Evolutionary conservation across 2,888 invertebrate genomes (phyloP), one percentile per base, ranked within the genome.

Genomic region (Eupithecia exiguata): DNA sequence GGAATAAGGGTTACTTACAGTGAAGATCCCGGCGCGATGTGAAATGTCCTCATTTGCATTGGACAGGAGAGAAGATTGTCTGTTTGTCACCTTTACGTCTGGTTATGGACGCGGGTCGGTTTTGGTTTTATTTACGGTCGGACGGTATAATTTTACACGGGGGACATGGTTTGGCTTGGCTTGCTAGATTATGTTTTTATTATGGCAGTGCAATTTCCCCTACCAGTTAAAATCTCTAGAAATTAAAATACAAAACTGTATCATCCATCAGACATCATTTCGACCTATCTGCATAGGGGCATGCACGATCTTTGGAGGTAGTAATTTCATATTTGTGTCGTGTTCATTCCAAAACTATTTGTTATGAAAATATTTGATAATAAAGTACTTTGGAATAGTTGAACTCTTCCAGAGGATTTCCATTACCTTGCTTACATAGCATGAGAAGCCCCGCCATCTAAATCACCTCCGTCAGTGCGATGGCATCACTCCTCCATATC

Each of bases 41-140:
- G 86, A 88, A 87, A 88, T 88, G 87, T 84, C 83, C 87, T 89
- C 89, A 89, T 90, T 91, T 90, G 88, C 90, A 90, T 89, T 80
- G 87, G 89, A 88, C 89, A 89, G 86, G 87, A 87, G 86, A 84
- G 88, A 88, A 89, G 86, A 89, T 88, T 88, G 88, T 86, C 86
- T 87, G 87, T 87, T 87, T 89, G 87, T 87, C 89, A 90, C 88
- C 88, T 89, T 87, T 82, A 72, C 82, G 83, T 81, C 76, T 80
- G 82, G 82, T 80, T 83, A 82, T 81, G 80, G 83, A 80, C 82
- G 80, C 79, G 81, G 80, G 77, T 78, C 69, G 72, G 70, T 67
- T 76, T 74, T 70, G 71, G 67, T 71, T 77, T 66, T 72, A 69
- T 74, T 58, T 58, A 58, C 40, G 53, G 46, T 25, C 35, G 68